Percentiles rank a stretch among this genome's conserved stretches.
phyloP scores from a whole-genome alignment of 30 jellyfish, hydroid and myxozoan genomes.

The Cassiopea xamachana region DNA sequence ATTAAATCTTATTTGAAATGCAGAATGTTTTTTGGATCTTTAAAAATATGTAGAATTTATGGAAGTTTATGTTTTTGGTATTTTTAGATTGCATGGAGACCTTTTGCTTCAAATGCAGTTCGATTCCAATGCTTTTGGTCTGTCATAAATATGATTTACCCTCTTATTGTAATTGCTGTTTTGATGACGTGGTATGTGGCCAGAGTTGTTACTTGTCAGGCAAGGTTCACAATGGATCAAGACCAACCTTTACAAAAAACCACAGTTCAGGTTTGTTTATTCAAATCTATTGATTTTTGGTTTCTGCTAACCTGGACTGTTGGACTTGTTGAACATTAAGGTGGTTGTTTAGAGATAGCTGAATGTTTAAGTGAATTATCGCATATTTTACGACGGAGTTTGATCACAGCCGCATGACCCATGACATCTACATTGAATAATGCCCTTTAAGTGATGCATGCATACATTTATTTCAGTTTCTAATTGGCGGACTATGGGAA shows the following conservation, averaged over 20 bases:
- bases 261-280: conserved; percentile 41
- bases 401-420: neutral
- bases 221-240: conserved; percentile 66
- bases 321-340: neutral
- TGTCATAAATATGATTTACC: conserved; percentile 49
- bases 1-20: too few species aligned
- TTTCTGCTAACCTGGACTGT: neutral
- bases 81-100: conserved; percentile 88
- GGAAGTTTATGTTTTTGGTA: neutral
- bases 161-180: conserved; percentile 46
- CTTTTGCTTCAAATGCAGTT: conserved; percentile 69
- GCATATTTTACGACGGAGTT: neutral
- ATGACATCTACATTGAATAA: neutral
- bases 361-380: neutral
- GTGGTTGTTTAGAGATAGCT: neutral
- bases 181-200: conserved; percentile 81
- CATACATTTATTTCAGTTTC: too few species aligned
- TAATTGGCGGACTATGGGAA: too few species aligned
- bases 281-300: neutral
- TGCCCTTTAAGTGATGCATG: neutral
- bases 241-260: conserved; percentile 29
- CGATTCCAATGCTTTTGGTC: conserved; percentile 69
- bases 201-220: conserved; percentile 76
- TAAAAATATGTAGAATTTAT: too few species aligned
- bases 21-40: too few species aligned